Conservation (phyloP, 2,797 vertebrate genomes). For the Otolemur crassicaudatus region DNA sequence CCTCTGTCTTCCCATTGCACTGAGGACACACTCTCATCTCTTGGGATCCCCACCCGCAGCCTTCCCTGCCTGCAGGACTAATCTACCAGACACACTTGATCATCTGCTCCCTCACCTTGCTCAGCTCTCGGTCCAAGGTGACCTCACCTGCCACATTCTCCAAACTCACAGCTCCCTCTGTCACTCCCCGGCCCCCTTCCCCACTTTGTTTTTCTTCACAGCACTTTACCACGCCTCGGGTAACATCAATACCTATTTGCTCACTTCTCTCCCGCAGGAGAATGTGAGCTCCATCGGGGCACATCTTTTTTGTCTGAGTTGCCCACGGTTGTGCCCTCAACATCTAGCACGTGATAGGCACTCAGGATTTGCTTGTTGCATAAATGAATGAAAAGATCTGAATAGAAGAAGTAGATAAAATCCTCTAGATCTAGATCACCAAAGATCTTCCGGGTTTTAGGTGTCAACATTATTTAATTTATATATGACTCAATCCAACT, state of each 20-base stretch:
- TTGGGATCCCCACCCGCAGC: not conserved
- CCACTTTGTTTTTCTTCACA: not conserved
- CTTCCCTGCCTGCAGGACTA: not conserved
- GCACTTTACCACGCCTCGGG: not conserved
- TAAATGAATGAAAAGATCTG: constrained; percentile 4
- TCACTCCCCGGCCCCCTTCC: no score
- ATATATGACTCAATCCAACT: not conserved
- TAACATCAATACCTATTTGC: not conserved
- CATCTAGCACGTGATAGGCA: not conserved
- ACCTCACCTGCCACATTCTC: not conserved
- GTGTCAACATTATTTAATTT: not conserved
- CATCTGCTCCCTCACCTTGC: not conserved
- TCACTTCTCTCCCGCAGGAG: not conserved
- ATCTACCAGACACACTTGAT: rapidly evolving
- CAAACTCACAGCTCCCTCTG: not conserved
- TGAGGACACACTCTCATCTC: no score
- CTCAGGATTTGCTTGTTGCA: not conserved
- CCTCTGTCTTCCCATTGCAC: not conserved
- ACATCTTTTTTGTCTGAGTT: not conserved
- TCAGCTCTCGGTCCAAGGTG: not conserved
- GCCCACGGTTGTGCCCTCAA: not conserved
- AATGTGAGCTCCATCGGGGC: not conserved
- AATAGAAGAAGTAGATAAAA: not conserved
- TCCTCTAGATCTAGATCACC: not conserved
- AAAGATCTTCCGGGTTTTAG: not conserved